Conservation (phyloP, 1,140 invertebrate genomes). For the Papilio helenus region DNA sequence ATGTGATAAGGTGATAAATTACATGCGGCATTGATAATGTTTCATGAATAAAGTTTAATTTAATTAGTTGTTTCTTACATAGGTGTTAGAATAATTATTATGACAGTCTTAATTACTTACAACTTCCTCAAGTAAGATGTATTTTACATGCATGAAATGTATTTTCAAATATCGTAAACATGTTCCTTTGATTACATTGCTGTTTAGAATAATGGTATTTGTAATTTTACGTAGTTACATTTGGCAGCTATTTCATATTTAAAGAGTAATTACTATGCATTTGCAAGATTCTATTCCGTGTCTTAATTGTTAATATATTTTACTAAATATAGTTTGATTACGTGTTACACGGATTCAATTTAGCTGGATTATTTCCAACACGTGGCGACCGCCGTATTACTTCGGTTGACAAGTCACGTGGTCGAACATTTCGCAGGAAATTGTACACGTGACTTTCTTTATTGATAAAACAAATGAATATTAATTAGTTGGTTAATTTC, state of each 20-base stretch:
- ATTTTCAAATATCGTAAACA: too few relatives aligned
- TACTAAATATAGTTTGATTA: conserved; percentile 23
- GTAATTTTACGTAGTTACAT: not conserved
- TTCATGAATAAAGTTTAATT: conserved; percentile 51
- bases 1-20: not conserved
- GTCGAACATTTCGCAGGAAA: not conserved
- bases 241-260: not conserved
- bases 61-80: conserved; percentile 48
- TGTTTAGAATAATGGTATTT: not conserved
- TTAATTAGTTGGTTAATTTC: not conserved
- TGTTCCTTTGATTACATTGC: too few relatives aligned
- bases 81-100: conserved; percentile 14
- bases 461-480: not conserved
- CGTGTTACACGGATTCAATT: not conserved
- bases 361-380: conserved; percentile 15
- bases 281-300: not conserved
- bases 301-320: not conserved
- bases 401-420: not conserved
- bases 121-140: not conserved
- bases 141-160: not conserved
- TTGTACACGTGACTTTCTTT: not conserved
- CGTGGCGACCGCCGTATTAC: not conserved
- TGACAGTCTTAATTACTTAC: conserved; percentile 10
- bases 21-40: conserved; percentile 2
- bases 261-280: not conserved